Percentiles rank a stretch among this genome's conserved stretches.
Evolutionary conservation across 2,113 vertebrate genomes (phyloP).

Genomic region (Sander vitreus): DNA sequence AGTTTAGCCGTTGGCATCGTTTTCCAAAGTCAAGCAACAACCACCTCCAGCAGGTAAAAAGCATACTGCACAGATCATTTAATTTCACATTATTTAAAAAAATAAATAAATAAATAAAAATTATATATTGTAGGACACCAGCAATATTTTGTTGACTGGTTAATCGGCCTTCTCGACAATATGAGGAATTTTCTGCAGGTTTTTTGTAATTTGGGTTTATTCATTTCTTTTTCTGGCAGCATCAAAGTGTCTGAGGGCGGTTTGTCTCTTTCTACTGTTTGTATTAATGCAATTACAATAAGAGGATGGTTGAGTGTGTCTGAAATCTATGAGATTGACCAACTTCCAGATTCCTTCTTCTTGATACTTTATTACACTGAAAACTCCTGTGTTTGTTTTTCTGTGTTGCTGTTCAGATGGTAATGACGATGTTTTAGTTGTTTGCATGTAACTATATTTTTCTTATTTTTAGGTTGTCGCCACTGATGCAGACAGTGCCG

Average conservation of each 20-base stretch:
- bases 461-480: conserved; percentile 87
- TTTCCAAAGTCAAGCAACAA: not conserved
- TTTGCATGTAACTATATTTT: not conserved
- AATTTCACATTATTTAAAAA: not conserved
- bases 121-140: no score
- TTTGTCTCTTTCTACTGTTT: not conserved
- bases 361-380: not conserved
- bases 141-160: no score
- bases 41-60: not conserved
- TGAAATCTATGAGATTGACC: not conserved
- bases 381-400: not conserved
- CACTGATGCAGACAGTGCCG: conserved; percentile 88
- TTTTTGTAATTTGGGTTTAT: no score
- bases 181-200: no score
- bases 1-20: not conserved
- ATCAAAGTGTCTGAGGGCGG: not conserved
- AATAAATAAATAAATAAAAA: no score
- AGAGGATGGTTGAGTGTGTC: not conserved
- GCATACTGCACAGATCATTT: not conserved
- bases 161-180: no score
- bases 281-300: not conserved
- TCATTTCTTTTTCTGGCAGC: not conserved
- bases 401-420: not conserved
- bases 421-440: not conserved
- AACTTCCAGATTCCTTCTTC: not conserved